These are phyloP conservation scores for Petrocephalus zakoni DNA, from an alignment of 2,113 vertebrate genomes.

Conservation along the genomic window DNA sequence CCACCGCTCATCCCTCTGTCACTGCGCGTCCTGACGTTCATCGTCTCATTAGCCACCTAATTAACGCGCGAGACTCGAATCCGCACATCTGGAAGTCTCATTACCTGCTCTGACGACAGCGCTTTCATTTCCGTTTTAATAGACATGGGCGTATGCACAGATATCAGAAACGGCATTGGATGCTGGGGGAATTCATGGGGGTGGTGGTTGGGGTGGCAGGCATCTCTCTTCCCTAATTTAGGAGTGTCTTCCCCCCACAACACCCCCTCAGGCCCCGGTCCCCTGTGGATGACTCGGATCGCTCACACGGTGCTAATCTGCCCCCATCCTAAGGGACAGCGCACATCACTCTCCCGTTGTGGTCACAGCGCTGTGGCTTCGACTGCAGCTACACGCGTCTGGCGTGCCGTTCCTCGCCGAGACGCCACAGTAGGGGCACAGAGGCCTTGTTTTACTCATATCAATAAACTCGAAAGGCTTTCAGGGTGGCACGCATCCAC, in stretches of 20 bases:
- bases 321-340: not conserved
- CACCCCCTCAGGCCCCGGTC: not conserved
- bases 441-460: slow-evolving; percentile 54
- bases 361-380: slow-evolving; percentile 34
- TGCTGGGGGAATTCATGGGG: too few relatives aligned
- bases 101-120: not conserved
- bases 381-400: slow-evolving; percentile 49
- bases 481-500: slow-evolving; percentile 19
- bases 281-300: not conserved
- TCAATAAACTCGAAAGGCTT: slow-evolving; percentile 35
- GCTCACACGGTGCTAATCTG: slow-evolving; percentile 8
- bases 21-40: not conserved
- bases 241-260: not conserved
- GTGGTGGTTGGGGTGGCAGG: not conserved
- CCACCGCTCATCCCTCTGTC: not conserved
- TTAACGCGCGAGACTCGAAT: not conserved
- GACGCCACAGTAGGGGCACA: slow-evolving; percentile 48
- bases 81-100: not conserved
- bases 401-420: slow-evolving; percentile 47
- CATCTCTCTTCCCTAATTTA: not conserved
- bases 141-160: not conserved
- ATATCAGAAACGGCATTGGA: not conserved
- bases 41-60: not conserved
- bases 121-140: not conserved
- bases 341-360: not conserved